Evolutionary conservation across 2,888 invertebrate genomes (phyloP).

Genomic region (Hirudinaria manillensis): DNA sequence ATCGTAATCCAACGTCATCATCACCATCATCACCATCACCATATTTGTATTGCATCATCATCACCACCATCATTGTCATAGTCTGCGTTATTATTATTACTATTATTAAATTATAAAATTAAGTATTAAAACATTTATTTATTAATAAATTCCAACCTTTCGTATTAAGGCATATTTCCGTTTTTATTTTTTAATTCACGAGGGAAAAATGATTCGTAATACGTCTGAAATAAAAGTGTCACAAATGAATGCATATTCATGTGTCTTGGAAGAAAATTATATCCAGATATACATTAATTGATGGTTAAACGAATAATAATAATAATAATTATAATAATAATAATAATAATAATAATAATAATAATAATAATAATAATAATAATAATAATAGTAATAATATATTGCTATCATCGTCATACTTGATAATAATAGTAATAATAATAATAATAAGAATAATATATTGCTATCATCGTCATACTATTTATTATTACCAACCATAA

Average conservation of each 20-base stretch:
- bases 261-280: no score
- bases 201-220: no score
- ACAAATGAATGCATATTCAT: no score
- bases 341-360: slow-evolving; percentile 21
- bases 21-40: not conserved
- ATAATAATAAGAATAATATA: slow-evolving; percentile 17
- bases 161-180: no score
- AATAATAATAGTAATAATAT: slow-evolving; percentile 28
- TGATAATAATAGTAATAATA: slow-evolving; percentile 25
- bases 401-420: not conserved
- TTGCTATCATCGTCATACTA: not conserved
- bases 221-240: no score
- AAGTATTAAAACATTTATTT: no score
- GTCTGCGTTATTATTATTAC: not conserved
- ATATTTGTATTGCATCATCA: not conserved
- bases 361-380: slow-evolving; percentile 22
- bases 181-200: no score
- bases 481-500: not conserved
- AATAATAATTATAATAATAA: slow-evolving; percentile 16
- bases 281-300: no score
- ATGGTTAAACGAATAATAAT: slow-evolving; percentile 9
- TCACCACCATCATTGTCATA: not conserved
- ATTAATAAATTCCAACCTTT: no score
- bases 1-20: not conserved
- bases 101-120: no score